phyloP scores from a whole-genome alignment of 2,888 invertebrate species.

The Lissocephala sabroskyi region DNA sequence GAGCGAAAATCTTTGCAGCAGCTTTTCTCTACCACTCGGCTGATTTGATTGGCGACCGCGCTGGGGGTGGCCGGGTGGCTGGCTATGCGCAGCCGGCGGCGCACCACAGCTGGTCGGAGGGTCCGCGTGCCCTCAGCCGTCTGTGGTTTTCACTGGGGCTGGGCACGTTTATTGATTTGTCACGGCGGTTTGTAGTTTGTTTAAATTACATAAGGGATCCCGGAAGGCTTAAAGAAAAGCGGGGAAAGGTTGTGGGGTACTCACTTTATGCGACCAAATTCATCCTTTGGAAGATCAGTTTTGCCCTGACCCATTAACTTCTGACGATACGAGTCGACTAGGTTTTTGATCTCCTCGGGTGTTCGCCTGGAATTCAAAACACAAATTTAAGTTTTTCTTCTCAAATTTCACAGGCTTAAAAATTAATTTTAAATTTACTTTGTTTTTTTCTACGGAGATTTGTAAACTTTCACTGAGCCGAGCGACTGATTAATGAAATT shows the following conservation, averaged over 20 bases:
- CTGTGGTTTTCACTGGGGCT: constrained; percentile 27
- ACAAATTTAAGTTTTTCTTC: not conserved
- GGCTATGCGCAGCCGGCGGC: constrained; percentile 36
- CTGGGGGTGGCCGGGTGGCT: not conserved
- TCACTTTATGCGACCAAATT: constrained; percentile 84
- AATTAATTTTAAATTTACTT: too few relatives aligned
- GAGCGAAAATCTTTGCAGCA: constrained; percentile 49
- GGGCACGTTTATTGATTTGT: constrained; percentile 44
- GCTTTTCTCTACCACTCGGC: constrained; percentile 44
- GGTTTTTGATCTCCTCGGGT: constrained; percentile 87
- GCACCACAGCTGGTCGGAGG: constrained; percentile 39
- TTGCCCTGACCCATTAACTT: constrained; percentile 83
- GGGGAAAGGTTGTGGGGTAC: too few relatives aligned
- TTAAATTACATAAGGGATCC: constrained; percentile 49
- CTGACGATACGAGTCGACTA: constrained; percentile 89
- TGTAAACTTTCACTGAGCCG: too few relatives aligned
- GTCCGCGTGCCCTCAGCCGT: constrained; percentile 3
- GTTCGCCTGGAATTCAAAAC: constrained; percentile 80
- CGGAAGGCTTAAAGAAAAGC: too few relatives aligned
- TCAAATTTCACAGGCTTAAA: too few relatives aligned
- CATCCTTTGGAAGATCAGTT: constrained; percentile 80
- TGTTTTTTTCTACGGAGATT: too few relatives aligned
- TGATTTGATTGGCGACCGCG: constrained; percentile 30
- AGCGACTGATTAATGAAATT: too few relatives aligned
- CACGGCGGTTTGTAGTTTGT: constrained; percentile 27